A percentile compares a stretch with the other conserved stretches of the same genome.
These are phyloP conservation scores for Nicator chloris DNA, from an alignment of 2,113 vertebrate genomes.

Conservation along the genomic window DNA sequence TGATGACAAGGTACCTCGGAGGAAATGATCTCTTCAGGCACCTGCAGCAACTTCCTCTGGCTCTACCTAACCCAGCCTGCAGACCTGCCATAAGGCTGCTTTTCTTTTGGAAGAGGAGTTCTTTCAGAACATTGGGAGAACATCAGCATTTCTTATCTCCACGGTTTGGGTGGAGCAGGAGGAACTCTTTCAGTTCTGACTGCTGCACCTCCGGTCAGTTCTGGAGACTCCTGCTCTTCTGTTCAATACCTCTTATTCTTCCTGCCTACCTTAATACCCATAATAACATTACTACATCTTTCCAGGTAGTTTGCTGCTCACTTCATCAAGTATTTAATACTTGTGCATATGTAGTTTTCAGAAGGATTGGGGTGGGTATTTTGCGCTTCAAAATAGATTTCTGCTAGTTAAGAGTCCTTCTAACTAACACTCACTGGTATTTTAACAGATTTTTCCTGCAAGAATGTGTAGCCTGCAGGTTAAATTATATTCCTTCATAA, in stretches of 20 bases:
- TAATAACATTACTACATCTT: not conserved
- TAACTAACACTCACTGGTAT: not conserved
- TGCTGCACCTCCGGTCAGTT: not conserved
- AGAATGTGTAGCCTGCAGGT: not conserved
- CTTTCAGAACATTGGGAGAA: not conserved
- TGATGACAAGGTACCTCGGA: not conserved
- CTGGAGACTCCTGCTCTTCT: not conserved
- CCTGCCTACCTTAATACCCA: accelerated
- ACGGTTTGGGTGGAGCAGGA: not conserved
- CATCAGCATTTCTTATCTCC: not conserved
- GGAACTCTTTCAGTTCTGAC: not conserved
- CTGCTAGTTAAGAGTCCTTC: not conserved
- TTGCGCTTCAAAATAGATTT: not conserved
- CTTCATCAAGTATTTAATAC: not conserved
- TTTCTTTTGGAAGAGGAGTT: not conserved
- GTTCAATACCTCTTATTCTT: not conserved
- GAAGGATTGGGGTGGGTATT: not conserved
- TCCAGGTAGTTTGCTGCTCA: not conserved
- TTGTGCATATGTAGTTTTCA: not conserved
- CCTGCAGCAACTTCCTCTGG: not conserved
- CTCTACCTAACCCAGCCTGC: not conserved
- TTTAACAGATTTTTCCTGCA: not conserved
- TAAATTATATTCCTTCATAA: not conserved
- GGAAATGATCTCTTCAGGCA: not conserved
- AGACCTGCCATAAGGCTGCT: not conserved